Conservation (phyloP, 2,888 invertebrate genomes). For the Dichetophora obliterata region DNA sequence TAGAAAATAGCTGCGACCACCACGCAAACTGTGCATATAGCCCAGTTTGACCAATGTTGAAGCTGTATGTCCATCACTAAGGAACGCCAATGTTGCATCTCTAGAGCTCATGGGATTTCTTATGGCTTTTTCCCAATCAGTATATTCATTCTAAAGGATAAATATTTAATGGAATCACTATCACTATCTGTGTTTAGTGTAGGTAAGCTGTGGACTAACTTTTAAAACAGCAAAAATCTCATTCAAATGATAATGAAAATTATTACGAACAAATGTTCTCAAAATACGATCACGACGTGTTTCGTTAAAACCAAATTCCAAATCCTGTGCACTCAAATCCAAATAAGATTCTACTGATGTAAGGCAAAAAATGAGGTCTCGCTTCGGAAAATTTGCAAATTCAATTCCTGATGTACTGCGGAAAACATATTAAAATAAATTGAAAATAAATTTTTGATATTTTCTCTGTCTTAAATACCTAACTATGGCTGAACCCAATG, state of each 20-base stretch:
- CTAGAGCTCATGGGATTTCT: slow-evolving; percentile 88
- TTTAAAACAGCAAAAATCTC: slow-evolving; percentile 93
- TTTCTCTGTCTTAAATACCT: slow-evolving; percentile 65
- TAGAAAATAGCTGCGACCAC: slow-evolving; percentile 87
- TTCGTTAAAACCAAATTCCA: slow-evolving; percentile 93
- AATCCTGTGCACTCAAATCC: slow-evolving; percentile 85
- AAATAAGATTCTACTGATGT: slow-evolving; percentile 87
- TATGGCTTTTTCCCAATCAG: slow-evolving; percentile 93
- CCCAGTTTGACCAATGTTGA: slow-evolving; percentile 86
- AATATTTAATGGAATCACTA: background rate
- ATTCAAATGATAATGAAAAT: slow-evolving; percentile 94
- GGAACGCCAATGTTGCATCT: slow-evolving; percentile 86
- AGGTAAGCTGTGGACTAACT: slow-evolving; percentile 54
- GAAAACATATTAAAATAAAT: background rate
- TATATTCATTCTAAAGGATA: slow-evolving; percentile 85
- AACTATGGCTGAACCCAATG: slow-evolving; percentile 70
- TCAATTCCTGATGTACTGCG: slow-evolving; percentile 79
- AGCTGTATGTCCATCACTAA: slow-evolving; percentile 93
- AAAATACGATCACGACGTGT: slow-evolving; percentile 87
- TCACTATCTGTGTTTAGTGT: background rate
- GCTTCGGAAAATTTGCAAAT: slow-evolving; percentile 84
- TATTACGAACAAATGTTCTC: slow-evolving; percentile 93
- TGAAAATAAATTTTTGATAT: background rate
- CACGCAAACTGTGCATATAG: slow-evolving; percentile 82
- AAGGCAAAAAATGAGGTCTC: slow-evolving; percentile 87